A percentile compares a stretch with the other conserved stretches of the same genome.
Conservation (phyloP, 2,113 vertebrate genomes). For the Pantherophis guttatus region DNA sequence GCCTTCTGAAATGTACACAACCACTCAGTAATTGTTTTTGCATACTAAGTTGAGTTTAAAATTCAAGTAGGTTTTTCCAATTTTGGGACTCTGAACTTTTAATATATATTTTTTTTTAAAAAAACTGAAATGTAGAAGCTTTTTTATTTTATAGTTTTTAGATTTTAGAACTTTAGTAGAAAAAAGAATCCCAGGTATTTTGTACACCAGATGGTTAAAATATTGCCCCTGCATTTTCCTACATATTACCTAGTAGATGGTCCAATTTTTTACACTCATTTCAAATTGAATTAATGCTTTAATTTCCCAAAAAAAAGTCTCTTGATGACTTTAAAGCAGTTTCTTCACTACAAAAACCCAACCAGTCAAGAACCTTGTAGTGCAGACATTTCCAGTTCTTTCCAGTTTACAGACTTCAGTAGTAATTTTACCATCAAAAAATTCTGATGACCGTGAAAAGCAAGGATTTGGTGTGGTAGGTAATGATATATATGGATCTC, state of each 20-base stretch:
- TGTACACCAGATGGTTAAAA: background rate
- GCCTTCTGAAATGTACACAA: background rate
- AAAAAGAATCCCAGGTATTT: background rate
- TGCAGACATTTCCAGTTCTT: background rate
- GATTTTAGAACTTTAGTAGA: background rate
- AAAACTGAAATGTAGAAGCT: background rate
- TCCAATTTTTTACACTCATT: background rate
- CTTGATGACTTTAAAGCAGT: background rate
- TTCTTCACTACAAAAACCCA: background rate
- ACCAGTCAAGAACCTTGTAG: background rate
- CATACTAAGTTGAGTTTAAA: background rate
- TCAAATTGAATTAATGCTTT: background rate
- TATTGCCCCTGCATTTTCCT: background rate
- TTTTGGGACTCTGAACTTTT: background rate
- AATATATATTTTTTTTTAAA: background rate
- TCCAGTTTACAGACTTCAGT: background rate
- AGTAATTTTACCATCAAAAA: background rate
- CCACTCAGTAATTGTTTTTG: background rate
- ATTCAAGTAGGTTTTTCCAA: rapidly evolving
- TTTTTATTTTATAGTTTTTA: background rate
- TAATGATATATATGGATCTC: background rate
- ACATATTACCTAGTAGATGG: background rate
- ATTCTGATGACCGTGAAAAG: background rate
- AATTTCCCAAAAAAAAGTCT: background rate
- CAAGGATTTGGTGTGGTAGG: background rate